A percentile compares a stretch with the other conserved stretches of the same genome.
Evolutionary conservation across 2,113 vertebrate species (phyloP).

Genomic region (Gavia stellata): DNA sequence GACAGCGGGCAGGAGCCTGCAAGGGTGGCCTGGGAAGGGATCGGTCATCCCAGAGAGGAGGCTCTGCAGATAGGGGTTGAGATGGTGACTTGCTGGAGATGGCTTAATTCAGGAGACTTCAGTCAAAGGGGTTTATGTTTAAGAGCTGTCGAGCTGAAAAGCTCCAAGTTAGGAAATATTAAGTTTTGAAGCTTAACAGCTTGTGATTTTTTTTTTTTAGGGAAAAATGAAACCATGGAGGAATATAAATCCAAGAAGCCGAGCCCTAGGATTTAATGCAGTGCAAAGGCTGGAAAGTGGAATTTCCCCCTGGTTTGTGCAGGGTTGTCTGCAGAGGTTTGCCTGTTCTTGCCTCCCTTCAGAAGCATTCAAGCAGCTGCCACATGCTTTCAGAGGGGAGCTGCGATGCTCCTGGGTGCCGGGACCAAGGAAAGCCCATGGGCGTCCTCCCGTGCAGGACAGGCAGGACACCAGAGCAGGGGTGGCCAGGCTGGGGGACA

Average conservation of each 20-base stretch:
- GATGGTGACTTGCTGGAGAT: background rate
- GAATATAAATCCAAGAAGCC: slow-evolving; percentile 44
- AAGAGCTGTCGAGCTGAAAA: slow-evolving; percentile 59
- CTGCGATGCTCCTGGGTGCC: background rate
- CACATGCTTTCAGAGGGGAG: background rate
- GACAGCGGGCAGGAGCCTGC: background rate
- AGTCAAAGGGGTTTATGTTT: slow-evolving; percentile 22
- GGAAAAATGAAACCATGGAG: slow-evolving; percentile 44
- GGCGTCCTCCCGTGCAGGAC: background rate
- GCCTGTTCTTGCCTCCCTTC: background rate
- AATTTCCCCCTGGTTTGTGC: background rate
- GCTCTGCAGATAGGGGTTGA: background rate
- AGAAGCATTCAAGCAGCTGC: background rate
- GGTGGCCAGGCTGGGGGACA: background rate
- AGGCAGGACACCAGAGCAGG: background rate
- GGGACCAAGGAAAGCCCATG: background rate
- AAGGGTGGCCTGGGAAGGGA: background rate
- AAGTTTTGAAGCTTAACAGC: slow-evolving; percentile 61
- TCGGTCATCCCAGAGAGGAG: background rate
- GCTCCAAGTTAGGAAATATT: slow-evolving; percentile 23
- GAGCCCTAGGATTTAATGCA: slow-evolving; percentile 23
- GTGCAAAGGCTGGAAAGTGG: background rate
- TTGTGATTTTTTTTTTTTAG: background rate
- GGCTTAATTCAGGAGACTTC: background rate
- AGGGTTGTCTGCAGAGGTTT: background rate